These are phyloP conservation scores for Drosophila neonasuta DNA, from an alignment of 2,888 invertebrate genomes.

Conservation along the genomic window DNA sequence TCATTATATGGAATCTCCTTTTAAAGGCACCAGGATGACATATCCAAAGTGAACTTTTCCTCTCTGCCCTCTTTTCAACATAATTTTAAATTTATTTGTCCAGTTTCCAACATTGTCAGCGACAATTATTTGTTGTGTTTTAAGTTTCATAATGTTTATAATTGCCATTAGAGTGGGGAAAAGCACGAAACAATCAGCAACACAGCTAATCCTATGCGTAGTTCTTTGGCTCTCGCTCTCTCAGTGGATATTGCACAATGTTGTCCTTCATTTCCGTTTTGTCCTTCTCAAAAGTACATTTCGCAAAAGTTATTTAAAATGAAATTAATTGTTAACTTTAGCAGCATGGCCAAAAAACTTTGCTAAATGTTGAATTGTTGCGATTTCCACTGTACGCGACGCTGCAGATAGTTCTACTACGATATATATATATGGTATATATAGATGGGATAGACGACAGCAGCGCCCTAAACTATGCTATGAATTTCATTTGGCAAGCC, in stretches of 20 bases:
- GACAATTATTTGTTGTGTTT: not conserved
- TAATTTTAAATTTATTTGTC: not conserved
- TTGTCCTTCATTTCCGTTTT: constrained; percentile 16
- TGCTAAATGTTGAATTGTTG: constrained; percentile 16
- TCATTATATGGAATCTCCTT: no score
- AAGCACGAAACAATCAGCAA: not conserved
- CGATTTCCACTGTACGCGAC: constrained; percentile 53
- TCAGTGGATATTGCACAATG: constrained; percentile 1
- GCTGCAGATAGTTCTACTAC: constrained; percentile 7
- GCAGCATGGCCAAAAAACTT: constrained; percentile 10
- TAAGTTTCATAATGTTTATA: not conserved
- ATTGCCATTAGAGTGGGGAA: not conserved
- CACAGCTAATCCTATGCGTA: not conserved
- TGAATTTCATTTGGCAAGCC: constrained; percentile 76
- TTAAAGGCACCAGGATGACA: no score
- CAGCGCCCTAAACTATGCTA: constrained; percentile 68
- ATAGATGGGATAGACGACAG: constrained; percentile 40
- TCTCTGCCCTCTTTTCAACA: not conserved
- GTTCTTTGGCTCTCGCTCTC: not conserved
- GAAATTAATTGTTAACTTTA: constrained; percentile 21
- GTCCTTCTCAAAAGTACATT: constrained; percentile 5
- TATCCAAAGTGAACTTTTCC: no score
- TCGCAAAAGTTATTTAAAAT: constrained; percentile 14
- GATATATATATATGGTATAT: constrained; percentile 29
- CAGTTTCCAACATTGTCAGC: not conserved